These are phyloP conservation scores for Phymastichus coffea DNA, from an alignment of 1,140 invertebrate genomes.

Conservation along the genomic window DNA sequence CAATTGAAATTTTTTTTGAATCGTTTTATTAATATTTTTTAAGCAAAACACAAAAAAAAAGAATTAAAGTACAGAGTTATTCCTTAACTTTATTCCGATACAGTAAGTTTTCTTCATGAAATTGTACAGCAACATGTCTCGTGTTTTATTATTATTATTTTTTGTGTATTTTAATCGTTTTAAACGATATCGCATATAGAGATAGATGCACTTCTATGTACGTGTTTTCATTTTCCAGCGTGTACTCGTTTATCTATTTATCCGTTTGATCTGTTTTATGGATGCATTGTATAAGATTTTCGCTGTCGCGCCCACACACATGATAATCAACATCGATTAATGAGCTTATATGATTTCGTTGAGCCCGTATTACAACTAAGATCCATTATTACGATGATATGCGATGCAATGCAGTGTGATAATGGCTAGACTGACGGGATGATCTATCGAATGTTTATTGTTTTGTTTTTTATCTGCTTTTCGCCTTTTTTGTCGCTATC, in stretches of 20 bases:
- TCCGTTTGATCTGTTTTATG: neutral
- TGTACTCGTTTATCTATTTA: slow-evolving; percentile 30
- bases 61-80: slow-evolving; percentile 55
- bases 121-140: slow-evolving; percentile 51
- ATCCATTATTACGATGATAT: too few species aligned
- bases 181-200: slow-evolving; percentile 30
- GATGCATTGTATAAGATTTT: slow-evolving; percentile 18
- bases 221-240: slow-evolving; percentile 14
- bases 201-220: slow-evolving; percentile 29
- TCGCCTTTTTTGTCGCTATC: too few species aligned
- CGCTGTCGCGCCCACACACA: slow-evolving; percentile 28
- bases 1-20: slow-evolving; percentile 36
- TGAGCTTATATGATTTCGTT: too few species aligned
- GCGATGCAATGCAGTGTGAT: too few species aligned
- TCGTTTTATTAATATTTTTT: slow-evolving; percentile 56
- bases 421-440: too few species aligned
- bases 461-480: too few species aligned
- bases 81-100: slow-evolving; percentile 49
- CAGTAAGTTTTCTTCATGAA: slow-evolving; percentile 46
- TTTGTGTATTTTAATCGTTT: too few species aligned
- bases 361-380: too few species aligned
- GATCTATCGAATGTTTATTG: too few species aligned
- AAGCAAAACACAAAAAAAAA: slow-evolving; percentile 58
- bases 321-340: too few species aligned
- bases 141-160: slow-evolving; percentile 41